Evolutionary conservation across 2,888 invertebrate genomes (phyloP).

Genomic region (Scaeva pyrastri): DNA sequence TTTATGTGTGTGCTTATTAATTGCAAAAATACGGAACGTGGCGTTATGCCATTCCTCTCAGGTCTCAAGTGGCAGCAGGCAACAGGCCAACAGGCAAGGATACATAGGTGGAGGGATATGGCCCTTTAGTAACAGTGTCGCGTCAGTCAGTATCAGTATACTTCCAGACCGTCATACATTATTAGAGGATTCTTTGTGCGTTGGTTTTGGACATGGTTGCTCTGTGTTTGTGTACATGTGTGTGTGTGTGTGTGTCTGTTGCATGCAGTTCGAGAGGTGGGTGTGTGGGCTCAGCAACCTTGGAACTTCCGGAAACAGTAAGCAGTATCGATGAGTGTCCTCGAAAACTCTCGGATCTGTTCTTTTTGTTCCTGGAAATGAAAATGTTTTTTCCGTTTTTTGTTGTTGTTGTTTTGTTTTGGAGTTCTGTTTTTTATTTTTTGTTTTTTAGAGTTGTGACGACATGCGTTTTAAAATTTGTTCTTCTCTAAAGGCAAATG

Average conservation of each 20-base stretch:
- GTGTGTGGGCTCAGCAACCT: slow-evolving; percentile 35
- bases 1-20: not conserved
- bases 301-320: slow-evolving; percentile 55
- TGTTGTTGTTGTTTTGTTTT: not conserved
- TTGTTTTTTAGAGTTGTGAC: not conserved
- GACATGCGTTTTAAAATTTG: not conserved
- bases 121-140: slow-evolving; percentile 10
- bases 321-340: slow-evolving; percentile 33
- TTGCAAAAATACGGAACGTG: slow-evolving; percentile 30
- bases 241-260: slow-evolving; percentile 16
- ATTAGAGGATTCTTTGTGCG: slow-evolving; percentile 31
- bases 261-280: slow-evolving; percentile 36
- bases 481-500: not conserved
- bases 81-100: too few relatives aligned
- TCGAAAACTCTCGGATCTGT: slow-evolving; percentile 11
- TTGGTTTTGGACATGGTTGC: slow-evolving; percentile 8
- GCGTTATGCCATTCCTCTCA: slow-evolving; percentile 57
- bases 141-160: slow-evolving; percentile 21
- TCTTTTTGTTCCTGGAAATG: slow-evolving; percentile 30
- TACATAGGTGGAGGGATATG: slow-evolving; percentile 12
- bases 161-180: slow-evolving; percentile 14
- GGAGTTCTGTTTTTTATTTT: not conserved
- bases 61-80: slow-evolving; percentile 33
- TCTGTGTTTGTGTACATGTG: too few relatives aligned
- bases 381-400: slow-evolving; percentile 6